Evolutionary conservation across 2,113 vertebrate genomes (phyloP).

Genomic region (Hypocryptadius cinnamomeus): DNA sequence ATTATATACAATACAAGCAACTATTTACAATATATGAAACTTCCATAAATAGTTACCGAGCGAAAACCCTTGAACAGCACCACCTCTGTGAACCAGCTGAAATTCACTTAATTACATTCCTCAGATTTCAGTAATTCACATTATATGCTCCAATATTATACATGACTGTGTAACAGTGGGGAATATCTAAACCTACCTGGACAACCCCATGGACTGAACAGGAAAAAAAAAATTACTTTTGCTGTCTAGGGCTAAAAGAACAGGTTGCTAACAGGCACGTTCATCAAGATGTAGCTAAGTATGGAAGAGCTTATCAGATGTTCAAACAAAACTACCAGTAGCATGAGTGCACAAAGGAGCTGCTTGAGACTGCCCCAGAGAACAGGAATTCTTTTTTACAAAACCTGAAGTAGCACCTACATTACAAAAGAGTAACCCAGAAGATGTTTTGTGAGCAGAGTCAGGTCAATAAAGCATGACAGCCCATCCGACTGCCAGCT

Average conservation of each 20-base stretch:
- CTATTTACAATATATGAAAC: background rate
- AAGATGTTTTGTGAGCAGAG: background rate
- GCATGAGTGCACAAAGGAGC: fast-evolving
- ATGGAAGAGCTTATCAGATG: background rate
- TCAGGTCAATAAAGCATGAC: background rate
- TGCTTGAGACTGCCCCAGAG: background rate
- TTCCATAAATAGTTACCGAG: background rate
- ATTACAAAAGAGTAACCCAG: background rate
- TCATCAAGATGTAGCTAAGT: background rate
- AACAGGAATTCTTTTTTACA: background rate
- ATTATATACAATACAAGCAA: too few relatives aligned
- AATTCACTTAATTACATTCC: background rate
- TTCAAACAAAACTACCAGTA: background rate
- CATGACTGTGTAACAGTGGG: background rate
- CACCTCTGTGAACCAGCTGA: background rate
- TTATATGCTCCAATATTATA: background rate
- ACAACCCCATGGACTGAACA: background rate
- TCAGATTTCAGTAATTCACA: background rate
- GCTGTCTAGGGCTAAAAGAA: background rate
- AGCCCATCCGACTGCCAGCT: background rate
- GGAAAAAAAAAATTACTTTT: background rate
- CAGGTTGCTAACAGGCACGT: background rate
- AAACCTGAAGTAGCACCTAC: background rate
- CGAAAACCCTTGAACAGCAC: background rate
- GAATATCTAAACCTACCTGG: background rate